Percentiles rank a stretch among this genome's conserved stretches.
These are phyloP conservation scores for Pollenia labialis DNA, from an alignment of 2,888 invertebrate species.

Conservation along the genomic window DNA sequence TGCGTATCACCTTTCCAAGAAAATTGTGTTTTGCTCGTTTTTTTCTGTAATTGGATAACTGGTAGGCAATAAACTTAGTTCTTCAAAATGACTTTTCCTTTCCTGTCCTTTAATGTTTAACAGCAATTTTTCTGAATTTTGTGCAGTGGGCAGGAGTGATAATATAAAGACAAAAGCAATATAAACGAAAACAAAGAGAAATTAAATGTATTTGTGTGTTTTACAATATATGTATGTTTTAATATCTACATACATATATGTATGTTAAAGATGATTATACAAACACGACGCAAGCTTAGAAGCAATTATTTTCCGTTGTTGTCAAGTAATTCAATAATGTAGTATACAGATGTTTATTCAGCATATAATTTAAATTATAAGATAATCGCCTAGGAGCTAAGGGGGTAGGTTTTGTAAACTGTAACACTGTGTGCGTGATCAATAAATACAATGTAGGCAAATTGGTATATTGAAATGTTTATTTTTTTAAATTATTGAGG, in stretches of 20 bases:
- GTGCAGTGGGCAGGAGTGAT: background rate
- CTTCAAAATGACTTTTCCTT: background rate
- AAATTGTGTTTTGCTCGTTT: background rate
- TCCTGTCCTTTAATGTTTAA: conserved; percentile 37
- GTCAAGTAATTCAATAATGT: conserved; percentile 45
- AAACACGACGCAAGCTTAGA: conserved; percentile 5
- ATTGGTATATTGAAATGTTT: conserved; percentile 15
- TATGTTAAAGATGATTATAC: conserved; percentile 32
- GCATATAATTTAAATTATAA: conserved; percentile 41
- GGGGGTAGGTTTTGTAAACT: conserved; percentile 22
- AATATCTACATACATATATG: conserved; percentile 6
- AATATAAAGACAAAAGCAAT: background rate
- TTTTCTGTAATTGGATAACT: background rate
- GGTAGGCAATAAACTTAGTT: background rate
- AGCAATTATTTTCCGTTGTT: conserved; percentile 45
- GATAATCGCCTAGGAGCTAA: conserved; percentile 31
- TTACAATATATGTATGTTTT: conserved; percentile 15
- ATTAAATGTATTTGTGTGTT: conserved; percentile 16
- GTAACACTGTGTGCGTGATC: conserved; percentile 36
- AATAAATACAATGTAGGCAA: conserved; percentile 20
- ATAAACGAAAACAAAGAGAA: conserved; percentile 20
- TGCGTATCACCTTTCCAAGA: background rate
- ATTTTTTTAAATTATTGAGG: conserved; percentile 39
- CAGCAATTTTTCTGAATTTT: conserved; percentile 58
- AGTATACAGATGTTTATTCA: conserved; percentile 49